A percentile compares a stretch with the other conserved stretches of the same genome.
These are phyloP conservation scores for Heterohyrax brucei DNA, from an alignment of 2,797 vertebrate species.

Conservation along the genomic window DNA sequence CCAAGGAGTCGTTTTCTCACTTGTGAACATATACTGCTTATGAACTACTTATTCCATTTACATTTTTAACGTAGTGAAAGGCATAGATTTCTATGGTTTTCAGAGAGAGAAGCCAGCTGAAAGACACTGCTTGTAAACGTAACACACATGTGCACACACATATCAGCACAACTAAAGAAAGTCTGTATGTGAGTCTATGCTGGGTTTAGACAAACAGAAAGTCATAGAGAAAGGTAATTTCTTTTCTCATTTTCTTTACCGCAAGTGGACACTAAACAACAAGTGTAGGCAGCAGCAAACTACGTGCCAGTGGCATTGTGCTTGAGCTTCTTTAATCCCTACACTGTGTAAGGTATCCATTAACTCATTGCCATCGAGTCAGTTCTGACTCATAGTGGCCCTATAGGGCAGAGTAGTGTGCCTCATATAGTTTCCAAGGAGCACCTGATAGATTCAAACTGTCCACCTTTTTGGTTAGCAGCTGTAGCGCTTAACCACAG, in stretches of 20 bases:
- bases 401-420: no score
- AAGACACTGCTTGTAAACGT: background rate
- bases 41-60: background rate
- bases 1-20: background rate
- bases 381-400: no score
- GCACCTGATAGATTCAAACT: no score
- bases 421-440: no score
- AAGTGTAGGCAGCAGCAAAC: background rate
- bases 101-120: background rate
- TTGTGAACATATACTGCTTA: background rate
- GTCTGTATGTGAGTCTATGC: fast-evolving
- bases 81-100: background rate
- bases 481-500: no score
- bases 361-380: no score
- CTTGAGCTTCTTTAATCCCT: background rate
- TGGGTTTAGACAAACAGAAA: background rate
- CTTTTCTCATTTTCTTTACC: background rate
- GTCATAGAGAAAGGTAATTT: background rate
- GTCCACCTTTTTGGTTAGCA: no score
- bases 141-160: background rate
- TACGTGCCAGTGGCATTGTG: background rate
- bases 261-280: background rate
- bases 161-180: background rate
- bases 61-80: background rate
- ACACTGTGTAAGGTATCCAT: background rate